Evolutionary conservation across 2,113 vertebrate species (phyloP).

Genomic region (Ctenodactylus gundi): DNA sequence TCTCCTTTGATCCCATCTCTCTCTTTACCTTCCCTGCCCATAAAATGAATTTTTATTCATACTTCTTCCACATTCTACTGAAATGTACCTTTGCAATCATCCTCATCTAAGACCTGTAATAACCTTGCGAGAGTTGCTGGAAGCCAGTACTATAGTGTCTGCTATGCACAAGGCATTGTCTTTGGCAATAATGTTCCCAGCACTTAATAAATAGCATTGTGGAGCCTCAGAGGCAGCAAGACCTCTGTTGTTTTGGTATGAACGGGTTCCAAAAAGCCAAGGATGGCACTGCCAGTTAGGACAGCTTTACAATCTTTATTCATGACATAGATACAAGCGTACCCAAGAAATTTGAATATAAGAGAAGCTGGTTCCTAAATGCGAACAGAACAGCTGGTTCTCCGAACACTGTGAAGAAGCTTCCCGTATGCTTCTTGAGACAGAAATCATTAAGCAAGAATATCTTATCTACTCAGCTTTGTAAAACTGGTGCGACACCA

Average conservation of each 20-base stretch:
- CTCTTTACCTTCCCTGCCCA: not conserved
- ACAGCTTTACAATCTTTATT: not conserved
- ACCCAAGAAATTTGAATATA: not conserved
- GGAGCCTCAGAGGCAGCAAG: not conserved
- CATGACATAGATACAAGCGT: not conserved
- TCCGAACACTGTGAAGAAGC: not conserved
- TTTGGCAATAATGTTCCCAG: not conserved
- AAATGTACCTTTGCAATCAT: not conserved
- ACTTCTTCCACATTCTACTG: not conserved
- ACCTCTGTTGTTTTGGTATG: not conserved
- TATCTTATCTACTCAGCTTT: not conserved
- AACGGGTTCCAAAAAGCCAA: not conserved
- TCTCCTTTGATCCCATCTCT: not conserved
- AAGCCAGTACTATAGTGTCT: not conserved
- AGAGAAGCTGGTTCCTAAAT: not conserved
- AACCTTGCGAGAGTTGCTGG: not conserved
- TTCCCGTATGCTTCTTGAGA: not conserved
- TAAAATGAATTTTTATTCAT: not conserved
- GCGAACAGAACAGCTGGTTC: not conserved
- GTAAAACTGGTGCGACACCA: not conserved
- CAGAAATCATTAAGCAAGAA: not conserved
- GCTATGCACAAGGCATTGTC: rapidly evolving
- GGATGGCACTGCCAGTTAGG: not conserved
- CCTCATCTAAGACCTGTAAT: not conserved
- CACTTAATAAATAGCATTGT: not conserved